Evolutionary conservation across 2,113 vertebrate genomes (phyloP), one percentile per base, ranked within the genome.

Genomic region (Cyanistes caeruleus): DNA sequence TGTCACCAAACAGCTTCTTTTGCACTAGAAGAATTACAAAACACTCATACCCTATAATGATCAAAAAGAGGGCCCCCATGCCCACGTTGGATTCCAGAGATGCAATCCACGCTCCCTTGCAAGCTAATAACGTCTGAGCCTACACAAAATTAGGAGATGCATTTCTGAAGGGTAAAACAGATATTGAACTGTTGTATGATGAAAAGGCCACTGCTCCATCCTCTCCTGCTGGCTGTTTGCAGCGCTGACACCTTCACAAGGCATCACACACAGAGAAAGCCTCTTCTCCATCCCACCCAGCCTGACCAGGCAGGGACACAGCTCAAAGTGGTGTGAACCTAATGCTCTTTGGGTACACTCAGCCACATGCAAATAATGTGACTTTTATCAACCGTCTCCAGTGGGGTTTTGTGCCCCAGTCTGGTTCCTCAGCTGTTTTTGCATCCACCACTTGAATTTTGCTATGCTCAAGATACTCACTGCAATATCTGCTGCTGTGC

Each of bases 1-100:
- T 98, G 97, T 98, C 98, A 98, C 89, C 97, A 97, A 96, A 98
- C 97, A 97, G 97, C 96, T 98, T 97, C 97, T 94, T 96, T 96
- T 97, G 97, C 97, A 93, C 94, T 79, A 49, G 95, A 91, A 84
- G 97, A 97, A 96, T 97, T 98, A 97, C 96, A 97, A 92, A 93
- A 94, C 88, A 69, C 73, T 97, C 87, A 94, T 93, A 91, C 69
- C 93, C 97, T 91, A 39, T 97, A 97, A 95, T 93, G 93, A 97
- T 97, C 94, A 97, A 96, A 97, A 93, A 89, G 90, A 89, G 80
- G 90, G 80, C 73, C 94, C 89, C 95, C 83, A 55, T 95, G 92
- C 88, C 94, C 93, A 86, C 83, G n/a, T 68, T 89, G 35, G 52
- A 67, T 72, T 84, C 82, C 90, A 60, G 86, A 89, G 86, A 53